Evolutionary conservation across 2,888 invertebrate genomes (phyloP), one percentile per base, ranked within the genome.

Genomic region (Oscheius sp.): DNA sequence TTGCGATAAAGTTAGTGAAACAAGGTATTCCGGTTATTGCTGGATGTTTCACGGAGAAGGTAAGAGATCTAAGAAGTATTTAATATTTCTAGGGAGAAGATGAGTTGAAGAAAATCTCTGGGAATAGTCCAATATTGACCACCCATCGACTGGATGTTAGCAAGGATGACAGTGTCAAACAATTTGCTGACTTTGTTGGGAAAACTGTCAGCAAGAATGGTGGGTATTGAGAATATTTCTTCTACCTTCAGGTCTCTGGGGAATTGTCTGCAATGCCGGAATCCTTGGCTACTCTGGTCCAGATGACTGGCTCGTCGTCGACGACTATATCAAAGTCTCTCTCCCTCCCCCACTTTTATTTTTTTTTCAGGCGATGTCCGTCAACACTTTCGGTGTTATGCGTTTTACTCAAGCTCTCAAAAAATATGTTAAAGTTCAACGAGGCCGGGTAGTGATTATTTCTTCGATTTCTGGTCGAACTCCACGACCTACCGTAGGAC

Each of bases 381-480:
- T 77, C 12, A 87, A 87, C 74, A 74, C 85, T 3, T 81, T 83
- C 44, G 87, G 87, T 17, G 82, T 86, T 5, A 85, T 87, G 28
- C 72, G 80, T 38, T 77, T 82, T 62, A 78, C 81, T 20, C 79
- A 84, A 59, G 61, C 51, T 24, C 67, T 83, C 49, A 80, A 78
- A 61, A 73, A 80, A 44, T 73, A 74, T 47, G 74, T 83, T 45
- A 83, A 83, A 70, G 65, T 69, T 20, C 72, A 70, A 49, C 17
- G 63, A 28, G 74, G 74, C 44, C 63, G 74, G 66, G 72, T 88
- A 36, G 80, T 88, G 14, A 88, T 86, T 72, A 85, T 87, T 1
- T 86, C 87, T 2, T 87, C 86, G 69, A 84, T 86, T 33, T 85
- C 86, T 68, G 88, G 87, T 5, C 72, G 84, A 30, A 67, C 86